Base-by-base conservation (phyloP, 2,888 invertebrate species). In the Andrena chrysosceles region DNA sequence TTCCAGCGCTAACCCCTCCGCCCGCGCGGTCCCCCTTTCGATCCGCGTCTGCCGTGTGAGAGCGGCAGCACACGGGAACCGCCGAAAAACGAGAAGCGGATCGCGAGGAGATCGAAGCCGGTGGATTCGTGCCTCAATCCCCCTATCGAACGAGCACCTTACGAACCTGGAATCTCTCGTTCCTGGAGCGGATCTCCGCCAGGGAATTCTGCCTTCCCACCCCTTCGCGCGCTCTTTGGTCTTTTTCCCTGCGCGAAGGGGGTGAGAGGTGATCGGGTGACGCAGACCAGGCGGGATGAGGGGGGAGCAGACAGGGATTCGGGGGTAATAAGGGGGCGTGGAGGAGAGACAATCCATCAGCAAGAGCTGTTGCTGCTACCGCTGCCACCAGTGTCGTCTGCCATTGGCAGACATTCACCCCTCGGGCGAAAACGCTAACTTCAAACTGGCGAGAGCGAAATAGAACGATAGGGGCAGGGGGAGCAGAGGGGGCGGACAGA, bases 311-410 rank as follows among this genome's bases (percentile, higher is more conserved):
- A 77, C 77, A 68, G 81, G 63, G 81, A 87, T 89, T 84, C 83
- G 79, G 87, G 87, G 89, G 88, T 90, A 87, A 89, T 87, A 86
- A 78, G 72, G 54, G 76, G 85, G 78, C 76, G 85, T 85, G 82
- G 87, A 85, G 74, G 77, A 80, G 89, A 91, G 89, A 88, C 91
- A 91, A 92, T 93, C 92, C 91, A 93, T 93, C 92, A 91, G 92
- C 89, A 87, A 63, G 85, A 70, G 81, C 70, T 63, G 85, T 82
- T 71, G 72, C 60, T 77, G 79, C 75, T 87, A 90, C 88, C 86
- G 35, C 54, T 78, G 77, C 83, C 87, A 90, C 88, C 87, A 62
- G 31, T 80, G 85, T 83, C 72, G 87, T 87, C 92, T 93, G 93
- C 91, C 91, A 92, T 86, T 75, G 88, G 77, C 93, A 93, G 93